These are phyloP conservation scores for Drosophila ercepeae DNA, from an alignment of 1,140 invertebrate genomes.

Conservation along the genomic window DNA sequence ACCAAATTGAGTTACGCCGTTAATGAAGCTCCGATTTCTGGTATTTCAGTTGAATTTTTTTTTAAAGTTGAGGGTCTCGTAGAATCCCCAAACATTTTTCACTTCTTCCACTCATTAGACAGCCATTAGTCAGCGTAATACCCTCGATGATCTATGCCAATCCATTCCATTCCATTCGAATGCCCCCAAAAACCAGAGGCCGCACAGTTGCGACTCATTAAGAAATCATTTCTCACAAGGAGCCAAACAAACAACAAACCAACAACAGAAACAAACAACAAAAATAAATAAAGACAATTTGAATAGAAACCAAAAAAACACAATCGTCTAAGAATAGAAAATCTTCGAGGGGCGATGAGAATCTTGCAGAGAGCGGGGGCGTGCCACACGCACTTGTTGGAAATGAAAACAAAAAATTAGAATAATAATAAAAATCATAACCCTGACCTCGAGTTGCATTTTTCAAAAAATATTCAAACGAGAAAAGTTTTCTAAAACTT, in stretches of 20 bases:
- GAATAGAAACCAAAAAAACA: constrained; percentile 5
- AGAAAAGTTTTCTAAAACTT: not conserved
- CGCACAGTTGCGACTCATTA: constrained; percentile 51
- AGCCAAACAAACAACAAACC: constrained; percentile 31
- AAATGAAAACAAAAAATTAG: not conserved
- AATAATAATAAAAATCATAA: not conserved
- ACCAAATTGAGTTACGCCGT: constrained; percentile 59
- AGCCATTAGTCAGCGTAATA: constrained; percentile 36
- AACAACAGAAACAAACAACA: constrained; percentile 35
- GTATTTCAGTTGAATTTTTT: no score
- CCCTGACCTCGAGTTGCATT: constrained; percentile 17
- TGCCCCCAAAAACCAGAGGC: no score
- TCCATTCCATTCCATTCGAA: constrained; percentile 7
- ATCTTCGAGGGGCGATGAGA: not conserved
- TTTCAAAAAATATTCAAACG: no score
- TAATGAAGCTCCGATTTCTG: constrained; percentile 44
- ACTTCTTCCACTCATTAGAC: constrained; percentile 34
- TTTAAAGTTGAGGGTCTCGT: no score
- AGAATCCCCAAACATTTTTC: constrained; percentile 12
- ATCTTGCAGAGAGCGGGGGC: not conserved
- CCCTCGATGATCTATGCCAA: constrained; percentile 34
- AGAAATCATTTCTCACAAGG: constrained; percentile 58
- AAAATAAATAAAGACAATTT: constrained; percentile 38
- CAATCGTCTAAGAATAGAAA: constrained; percentile 27
- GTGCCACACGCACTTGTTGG: constrained; percentile 32